Percentiles rank a stretch among this genome's conserved stretches.
These are phyloP conservation scores for Saturnia japonica DNA, from an alignment of 2,888 invertebrate species.

Conservation along the genomic window DNA sequence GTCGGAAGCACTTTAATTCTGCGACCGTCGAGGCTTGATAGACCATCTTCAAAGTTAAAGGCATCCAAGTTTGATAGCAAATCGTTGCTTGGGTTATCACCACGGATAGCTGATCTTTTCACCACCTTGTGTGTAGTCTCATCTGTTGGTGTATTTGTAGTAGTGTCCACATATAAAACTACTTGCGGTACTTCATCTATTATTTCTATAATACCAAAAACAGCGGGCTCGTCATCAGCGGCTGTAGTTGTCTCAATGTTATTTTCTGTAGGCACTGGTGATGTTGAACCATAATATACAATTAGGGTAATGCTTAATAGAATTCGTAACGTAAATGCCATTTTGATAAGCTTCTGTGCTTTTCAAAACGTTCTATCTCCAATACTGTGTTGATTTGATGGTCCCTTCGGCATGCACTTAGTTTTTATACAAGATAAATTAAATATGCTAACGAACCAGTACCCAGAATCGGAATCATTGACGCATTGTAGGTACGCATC, in stretches of 20 bases:
- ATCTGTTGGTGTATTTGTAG: constrained; percentile 42
- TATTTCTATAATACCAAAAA: constrained; percentile 55
- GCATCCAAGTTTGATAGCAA: constrained; percentile 64
- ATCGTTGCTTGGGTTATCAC: constrained; percentile 64
- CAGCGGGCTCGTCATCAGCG: constrained; percentile 41
- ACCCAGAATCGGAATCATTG: constrained; percentile 67
- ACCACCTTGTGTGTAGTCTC: constrained; percentile 53
- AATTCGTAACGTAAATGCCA: constrained; percentile 57
- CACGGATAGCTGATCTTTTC: constrained; percentile 62
- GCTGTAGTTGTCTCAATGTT: constrained; percentile 33
- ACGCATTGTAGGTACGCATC: constrained; percentile 50
- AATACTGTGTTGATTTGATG: constrained; percentile 40
- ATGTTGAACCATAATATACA: constrained; percentile 41
- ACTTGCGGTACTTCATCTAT: constrained; percentile 57
- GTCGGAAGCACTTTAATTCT: constrained; percentile 73
- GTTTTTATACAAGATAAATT: constrained; percentile 62
- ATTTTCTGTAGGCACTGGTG: constrained; percentile 49
- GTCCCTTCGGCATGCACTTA: constrained; percentile 35
- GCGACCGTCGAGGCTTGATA: constrained; percentile 59
- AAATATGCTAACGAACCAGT: constrained; percentile 64
- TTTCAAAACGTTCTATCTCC: constrained; percentile 27
- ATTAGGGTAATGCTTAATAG: constrained; percentile 59
- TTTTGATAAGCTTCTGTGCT: constrained; percentile 41
- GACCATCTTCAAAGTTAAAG: constrained; percentile 52
- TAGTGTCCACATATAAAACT: constrained; percentile 41